Evolutionary conservation across 2,888 invertebrate genomes (phyloP).

Genomic region (Dryomyza anilis): DNA sequence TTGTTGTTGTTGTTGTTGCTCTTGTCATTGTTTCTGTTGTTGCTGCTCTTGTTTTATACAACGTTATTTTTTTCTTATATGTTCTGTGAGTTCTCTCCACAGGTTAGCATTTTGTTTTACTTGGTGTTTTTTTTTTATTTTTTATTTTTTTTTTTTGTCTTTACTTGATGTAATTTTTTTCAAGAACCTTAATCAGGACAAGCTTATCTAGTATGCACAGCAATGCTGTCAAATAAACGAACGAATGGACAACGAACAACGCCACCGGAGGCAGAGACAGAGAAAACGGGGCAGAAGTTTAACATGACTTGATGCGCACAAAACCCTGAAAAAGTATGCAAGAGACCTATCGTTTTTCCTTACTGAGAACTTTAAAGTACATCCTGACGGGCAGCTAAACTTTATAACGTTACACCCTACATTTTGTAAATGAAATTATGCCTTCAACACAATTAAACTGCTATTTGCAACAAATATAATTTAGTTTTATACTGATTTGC

Average conservation of each 20-base stretch:
- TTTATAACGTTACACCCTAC: no score
- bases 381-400: no score
- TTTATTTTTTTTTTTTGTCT: neutral
- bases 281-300: no score
- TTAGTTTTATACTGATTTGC: no score
- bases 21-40: neutral
- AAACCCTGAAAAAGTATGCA: no score
- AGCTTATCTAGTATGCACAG: conserved; percentile 55
- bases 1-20: conserved; percentile 1
- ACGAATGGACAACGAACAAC: conserved; percentile 37
- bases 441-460: no score
- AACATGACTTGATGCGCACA: no score
- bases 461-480: no score
- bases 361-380: no score
- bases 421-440: no score
- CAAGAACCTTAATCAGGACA: conserved; percentile 52
- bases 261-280: no score
- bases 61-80: neutral
- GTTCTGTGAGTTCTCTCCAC: conserved; percentile 2
- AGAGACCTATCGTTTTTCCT: no score
- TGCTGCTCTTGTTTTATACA: neutral
- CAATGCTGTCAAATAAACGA: conserved; percentile 44
- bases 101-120: conserved; percentile 13
- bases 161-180: conserved; percentile 3
- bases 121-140: neutral